Conservation (phyloP, 1,140 invertebrate genomes). For the Macrocentrus cingulum region DNA sequence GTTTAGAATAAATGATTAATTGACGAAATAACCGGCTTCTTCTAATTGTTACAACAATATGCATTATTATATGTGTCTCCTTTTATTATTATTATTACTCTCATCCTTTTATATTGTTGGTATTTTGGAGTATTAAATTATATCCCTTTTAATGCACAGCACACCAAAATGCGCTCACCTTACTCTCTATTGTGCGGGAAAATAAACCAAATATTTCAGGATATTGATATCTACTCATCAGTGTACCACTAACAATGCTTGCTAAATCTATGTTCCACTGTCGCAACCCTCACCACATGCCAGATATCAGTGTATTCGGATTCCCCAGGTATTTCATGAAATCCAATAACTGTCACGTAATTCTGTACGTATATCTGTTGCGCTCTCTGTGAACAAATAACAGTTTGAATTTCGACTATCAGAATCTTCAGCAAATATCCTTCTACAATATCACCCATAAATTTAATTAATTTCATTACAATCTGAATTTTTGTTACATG, state of each 20-base stretch:
- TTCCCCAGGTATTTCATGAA: conserved; percentile 19
- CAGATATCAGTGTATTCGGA: conserved; percentile 23
- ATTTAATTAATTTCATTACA: too few relatives aligned
- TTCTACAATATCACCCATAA: too few relatives aligned
- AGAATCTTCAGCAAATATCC: too few relatives aligned
- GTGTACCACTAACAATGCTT: not conserved
- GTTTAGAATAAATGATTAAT: conserved; percentile 61
- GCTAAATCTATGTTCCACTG: conserved; percentile 4
- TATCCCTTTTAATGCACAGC: not conserved
- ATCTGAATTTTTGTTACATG: too few relatives aligned
- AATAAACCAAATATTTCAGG: not conserved
- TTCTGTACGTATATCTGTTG: conserved; percentile 3
- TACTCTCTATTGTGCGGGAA: not conserved
- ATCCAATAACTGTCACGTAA: conserved; percentile 14
- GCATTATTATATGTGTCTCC: too few relatives aligned
- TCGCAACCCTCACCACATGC: conserved; percentile 7
- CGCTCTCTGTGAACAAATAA: too few relatives aligned
- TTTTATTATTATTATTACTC: not conserved
- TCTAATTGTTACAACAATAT: conserved; percentile 18
- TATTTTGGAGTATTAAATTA: too few relatives aligned
- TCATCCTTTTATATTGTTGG: not conserved
- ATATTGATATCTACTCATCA: conserved; percentile 1
- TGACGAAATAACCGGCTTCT: conserved; percentile 46
- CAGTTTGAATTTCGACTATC: too few relatives aligned
- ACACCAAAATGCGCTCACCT: conserved; percentile 41